These are phyloP conservation scores for Panthera uncia DNA, from an alignment of 2,113 vertebrate genomes.

Conservation along the genomic window DNA sequence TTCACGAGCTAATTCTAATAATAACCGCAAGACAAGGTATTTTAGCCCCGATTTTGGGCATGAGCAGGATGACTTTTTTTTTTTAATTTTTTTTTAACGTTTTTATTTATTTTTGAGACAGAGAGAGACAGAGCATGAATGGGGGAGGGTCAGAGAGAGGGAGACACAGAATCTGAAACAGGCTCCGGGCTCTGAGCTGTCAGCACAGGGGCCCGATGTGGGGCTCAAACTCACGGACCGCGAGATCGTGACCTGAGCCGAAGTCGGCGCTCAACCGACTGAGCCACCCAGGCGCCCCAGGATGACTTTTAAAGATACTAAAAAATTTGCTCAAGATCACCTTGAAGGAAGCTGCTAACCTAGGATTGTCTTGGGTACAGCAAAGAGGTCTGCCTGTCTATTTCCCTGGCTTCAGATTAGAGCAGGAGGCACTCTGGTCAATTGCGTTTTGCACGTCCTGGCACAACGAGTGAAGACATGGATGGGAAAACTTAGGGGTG, in stretches of 20 bases:
- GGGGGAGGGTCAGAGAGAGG: too few relatives aligned
- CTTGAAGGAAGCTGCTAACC: not conserved
- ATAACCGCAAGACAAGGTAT: not conserved
- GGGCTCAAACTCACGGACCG: too few relatives aligned
- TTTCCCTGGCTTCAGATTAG: not conserved
- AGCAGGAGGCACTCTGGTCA: not conserved
- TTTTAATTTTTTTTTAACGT: too few relatives aligned
- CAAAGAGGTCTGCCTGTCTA: not conserved
- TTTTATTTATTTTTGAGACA: too few relatives aligned
- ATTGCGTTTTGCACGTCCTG: not conserved
- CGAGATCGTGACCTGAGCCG: too few relatives aligned
- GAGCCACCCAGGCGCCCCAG: not conserved
- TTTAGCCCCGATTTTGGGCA: not conserved
- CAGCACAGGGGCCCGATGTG: too few relatives aligned
- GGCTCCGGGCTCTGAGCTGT: too few relatives aligned
- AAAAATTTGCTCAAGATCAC: not conserved
- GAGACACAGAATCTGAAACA: too few relatives aligned
- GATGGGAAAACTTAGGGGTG: not conserved
- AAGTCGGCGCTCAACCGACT: too few relatives aligned
- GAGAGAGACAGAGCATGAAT: too few relatives aligned
- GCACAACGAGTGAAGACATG: not conserved
- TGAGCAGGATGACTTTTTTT: not conserved
- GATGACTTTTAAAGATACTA: not conserved
- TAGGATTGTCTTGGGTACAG: not conserved
- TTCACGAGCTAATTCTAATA: not conserved